phyloP scores from a whole-genome alignment of 1,140 invertebrate species.

The Lethrus apterus region DNA sequence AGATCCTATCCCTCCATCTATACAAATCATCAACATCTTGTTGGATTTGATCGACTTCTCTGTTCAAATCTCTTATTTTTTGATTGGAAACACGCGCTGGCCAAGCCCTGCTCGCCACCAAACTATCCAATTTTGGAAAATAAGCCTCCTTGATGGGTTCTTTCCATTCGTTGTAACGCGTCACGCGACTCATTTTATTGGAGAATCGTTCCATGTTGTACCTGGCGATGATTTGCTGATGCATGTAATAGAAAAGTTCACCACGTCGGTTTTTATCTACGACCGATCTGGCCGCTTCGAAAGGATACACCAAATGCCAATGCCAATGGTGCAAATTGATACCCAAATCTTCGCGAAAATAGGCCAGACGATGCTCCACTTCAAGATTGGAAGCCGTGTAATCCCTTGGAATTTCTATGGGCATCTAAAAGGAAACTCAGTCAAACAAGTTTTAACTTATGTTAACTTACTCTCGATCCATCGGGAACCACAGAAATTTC shows the following conservation, averaged over 20 bases:
- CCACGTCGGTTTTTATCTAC: constrained; percentile 64
- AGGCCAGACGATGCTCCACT: constrained; percentile 65
- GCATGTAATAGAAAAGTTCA: constrained; percentile 74
- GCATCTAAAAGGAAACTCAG: constrained; percentile 32
- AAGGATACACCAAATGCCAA: constrained; percentile 74
- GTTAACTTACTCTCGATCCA: constrained; percentile 52
- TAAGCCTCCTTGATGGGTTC: constrained; percentile 61
- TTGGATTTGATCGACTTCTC: constrained; percentile 57
- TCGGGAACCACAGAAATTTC: constrained; percentile 57
- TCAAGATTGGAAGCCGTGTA: constrained; percentile 67
- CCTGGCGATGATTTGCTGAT: constrained; percentile 63
- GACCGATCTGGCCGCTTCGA: constrained; percentile 50
- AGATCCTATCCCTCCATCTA: constrained; percentile 64
- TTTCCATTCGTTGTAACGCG: constrained; percentile 51
- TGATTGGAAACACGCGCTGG: constrained; percentile 52
- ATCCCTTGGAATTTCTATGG: constrained; percentile 61
- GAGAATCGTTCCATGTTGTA: constrained; percentile 65
- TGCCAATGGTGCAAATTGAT: constrained; percentile 79
- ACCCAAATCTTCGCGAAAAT: constrained; percentile 67
- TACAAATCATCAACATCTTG: constrained; percentile 61
- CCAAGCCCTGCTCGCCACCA: constrained; percentile 56
- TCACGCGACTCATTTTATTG: constrained; percentile 51
- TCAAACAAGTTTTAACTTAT: neutral
- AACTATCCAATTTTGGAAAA: constrained; percentile 64
- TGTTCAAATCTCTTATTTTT: constrained; percentile 52